Evolutionary conservation across 2,888 invertebrate genomes (phyloP), one percentile per base, ranked within the genome.

Genomic region (Acrocera orbiculus): DNA sequence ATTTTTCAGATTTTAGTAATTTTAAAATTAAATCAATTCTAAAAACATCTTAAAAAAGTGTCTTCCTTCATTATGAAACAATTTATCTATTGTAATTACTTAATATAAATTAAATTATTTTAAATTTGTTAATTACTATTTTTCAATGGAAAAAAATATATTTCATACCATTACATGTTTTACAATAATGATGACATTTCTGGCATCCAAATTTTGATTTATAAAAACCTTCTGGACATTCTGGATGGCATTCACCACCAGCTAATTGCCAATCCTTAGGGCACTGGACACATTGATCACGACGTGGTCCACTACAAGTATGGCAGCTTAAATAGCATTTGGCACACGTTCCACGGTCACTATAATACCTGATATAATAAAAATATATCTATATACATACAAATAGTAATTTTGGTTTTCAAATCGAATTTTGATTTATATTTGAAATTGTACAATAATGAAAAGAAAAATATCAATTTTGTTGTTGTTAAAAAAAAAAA

Each of bases 161-260:
- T 13, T 10, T 47, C 52, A 52, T 58, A 73, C 87, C 87, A 53
- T 76, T 75, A 56, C 89, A 89, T 46, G 82, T 82, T 43, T 75
- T 74, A 58, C 89, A 89, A 51, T 80, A 81, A 56, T 82, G 80
- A 63, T 86, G 85, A 61, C 89, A 89, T 56, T 79, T 82, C 43
- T 80, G 78, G 52, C 89, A 89, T 7, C 81, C 82, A 47, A 72
- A 80, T 42, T 72, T 69, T 4, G 76, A 76, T 58, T 81, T 78
- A 61, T 81, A 87, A 61, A 80, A 85, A 25, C 83, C 83, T 58
- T 80, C 78, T 1, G 86, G 83, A 56, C 87, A 87, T 48, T 80
- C 78, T 0, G 81, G 78, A 47, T 81, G 76, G 48, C 86, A 86
- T 54, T 83, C 80, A 3, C 85, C 83, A 3, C 79, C 79, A 1